A percentile compares a stretch with the other conserved stretches of the same genome.
Conservation (phyloP, 1,140 invertebrate genomes). For the Scaptomyza pallida region DNA sequence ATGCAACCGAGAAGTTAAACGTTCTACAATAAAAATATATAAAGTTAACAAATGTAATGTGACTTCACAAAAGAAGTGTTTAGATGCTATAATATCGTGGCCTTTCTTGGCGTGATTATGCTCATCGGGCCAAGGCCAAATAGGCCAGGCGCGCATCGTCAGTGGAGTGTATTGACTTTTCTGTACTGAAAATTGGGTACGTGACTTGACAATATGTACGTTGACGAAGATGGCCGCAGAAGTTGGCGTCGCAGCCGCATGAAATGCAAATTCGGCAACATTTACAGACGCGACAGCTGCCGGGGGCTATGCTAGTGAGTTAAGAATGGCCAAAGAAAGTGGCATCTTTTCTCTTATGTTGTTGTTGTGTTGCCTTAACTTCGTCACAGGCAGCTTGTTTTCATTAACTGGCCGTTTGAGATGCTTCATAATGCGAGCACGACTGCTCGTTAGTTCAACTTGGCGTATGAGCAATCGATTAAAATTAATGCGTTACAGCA, state of each 20-base stretch:
- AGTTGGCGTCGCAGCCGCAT: slow-evolving; percentile 53
- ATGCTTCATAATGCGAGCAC: slow-evolving; percentile 41
- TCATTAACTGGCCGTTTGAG: slow-evolving; percentile 70
- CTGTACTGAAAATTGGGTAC: slow-evolving; percentile 73
- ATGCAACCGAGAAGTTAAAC: too few species aligned
- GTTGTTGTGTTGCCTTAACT: slow-evolving; percentile 57
- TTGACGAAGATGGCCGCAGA: slow-evolving; percentile 34
- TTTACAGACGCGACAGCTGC: slow-evolving; percentile 58
- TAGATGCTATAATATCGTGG: not conserved
- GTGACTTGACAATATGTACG: slow-evolving; percentile 75
- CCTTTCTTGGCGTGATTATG: slow-evolving; percentile 11
- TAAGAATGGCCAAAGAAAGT: slow-evolving; percentile 6
- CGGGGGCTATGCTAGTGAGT: not conserved
- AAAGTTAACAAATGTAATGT: too few species aligned
- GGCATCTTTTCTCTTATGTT: slow-evolving; percentile 25
- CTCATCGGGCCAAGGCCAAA: slow-evolving; percentile 12
- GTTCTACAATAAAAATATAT: too few species aligned
- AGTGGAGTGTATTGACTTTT: slow-evolving; percentile 74
- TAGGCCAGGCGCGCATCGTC: slow-evolving; percentile 14
- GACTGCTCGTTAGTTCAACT: slow-evolving; percentile 62
- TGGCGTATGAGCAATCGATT: slow-evolving; percentile 76
- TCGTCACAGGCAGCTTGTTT: slow-evolving; percentile 77
- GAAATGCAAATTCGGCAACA: slow-evolving; percentile 78
- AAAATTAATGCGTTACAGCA: slow-evolving; percentile 58
- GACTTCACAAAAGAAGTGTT: too few species aligned